phyloP scores from a whole-genome alignment of 30 jellyfish, hydroid and myxozoan species.

The Sanderia malayensis region DNA sequence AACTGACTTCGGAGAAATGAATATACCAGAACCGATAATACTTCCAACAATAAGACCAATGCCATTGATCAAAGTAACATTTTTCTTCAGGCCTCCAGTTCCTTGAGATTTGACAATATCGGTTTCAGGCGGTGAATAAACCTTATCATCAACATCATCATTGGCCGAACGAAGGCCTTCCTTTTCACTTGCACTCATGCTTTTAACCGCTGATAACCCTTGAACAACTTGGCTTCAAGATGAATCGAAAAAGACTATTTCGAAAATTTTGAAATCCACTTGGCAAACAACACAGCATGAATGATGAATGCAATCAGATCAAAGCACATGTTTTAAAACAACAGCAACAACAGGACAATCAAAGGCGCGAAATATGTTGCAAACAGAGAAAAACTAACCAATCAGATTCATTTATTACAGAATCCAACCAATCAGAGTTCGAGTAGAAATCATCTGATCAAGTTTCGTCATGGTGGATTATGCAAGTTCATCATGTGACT shows the following conservation, averaged over 20 bases:
- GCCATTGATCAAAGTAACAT: conserved; percentile 65
- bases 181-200: conserved; percentile 51
- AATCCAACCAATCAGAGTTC: neutral
- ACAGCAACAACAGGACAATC: neutral
- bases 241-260: neutral
- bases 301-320: neutral
- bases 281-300: neutral
- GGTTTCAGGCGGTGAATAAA: conserved; percentile 58
- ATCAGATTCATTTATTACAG: neutral
- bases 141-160: conserved; percentile 53
- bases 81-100: conserved; percentile 59
- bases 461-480: neutral
- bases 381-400: neutral
- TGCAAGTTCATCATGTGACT: neutral
- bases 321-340: conserved; percentile 12
- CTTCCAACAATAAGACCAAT: conserved; percentile 84
- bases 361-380: conserved; percentile 10
- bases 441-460: neutral
- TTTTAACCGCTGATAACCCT: no score
- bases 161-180: conserved; percentile 70
- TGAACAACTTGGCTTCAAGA: no score
- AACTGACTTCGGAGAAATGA: conserved; percentile 70
- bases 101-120: conserved; percentile 8
- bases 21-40: conserved; percentile 84
- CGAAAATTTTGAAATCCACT: neutral